These are phyloP conservation scores for Ischnura elegans DNA, from an alignment of 2,888 invertebrate genomes.

Conservation along the genomic window DNA sequence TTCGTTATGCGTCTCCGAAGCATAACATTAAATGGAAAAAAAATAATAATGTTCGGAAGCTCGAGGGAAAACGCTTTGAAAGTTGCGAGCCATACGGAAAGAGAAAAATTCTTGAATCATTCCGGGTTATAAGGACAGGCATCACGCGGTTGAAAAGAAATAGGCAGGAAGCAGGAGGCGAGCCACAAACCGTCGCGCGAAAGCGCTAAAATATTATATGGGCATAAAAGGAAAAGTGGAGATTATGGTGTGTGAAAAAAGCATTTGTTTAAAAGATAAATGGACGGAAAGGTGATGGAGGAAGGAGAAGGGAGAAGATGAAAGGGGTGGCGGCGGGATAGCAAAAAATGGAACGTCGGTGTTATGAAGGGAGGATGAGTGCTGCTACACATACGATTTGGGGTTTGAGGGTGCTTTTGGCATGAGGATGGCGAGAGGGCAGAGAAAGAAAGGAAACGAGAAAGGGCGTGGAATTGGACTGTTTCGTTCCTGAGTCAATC, in stretches of 20 bases:
- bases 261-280: slow-evolving; percentile 38
- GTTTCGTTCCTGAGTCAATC: too few species aligned
- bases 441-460: not conserved
- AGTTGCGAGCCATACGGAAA: not conserved
- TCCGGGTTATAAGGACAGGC: slow-evolving; percentile 10
- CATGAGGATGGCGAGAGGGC: not conserved
- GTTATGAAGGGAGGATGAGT: not conserved
- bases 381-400: not conserved
- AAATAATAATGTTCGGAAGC: not conserved
- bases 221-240: slow-evolving; percentile 35
- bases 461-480: not conserved
- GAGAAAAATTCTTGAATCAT: slow-evolving; percentile 26
- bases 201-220: slow-evolving; percentile 24
- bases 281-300: slow-evolving; percentile 19
- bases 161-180: slow-evolving; percentile 1
- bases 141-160: slow-evolving; percentile 35
- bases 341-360: not conserved
- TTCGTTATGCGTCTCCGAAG: slow-evolving; percentile 31
- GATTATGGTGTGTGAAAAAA: slow-evolving; percentile 38
- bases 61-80: not conserved
- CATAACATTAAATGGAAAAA: slow-evolving; percentile 25
- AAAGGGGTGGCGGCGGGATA: too few species aligned
- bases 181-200: slow-evolving; percentile 4
- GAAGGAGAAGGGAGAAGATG: not conserved
- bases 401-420: not conserved